Conservation (phyloP, 2,797 vertebrate genomes). For the Pachyuromys duprasi region DNA sequence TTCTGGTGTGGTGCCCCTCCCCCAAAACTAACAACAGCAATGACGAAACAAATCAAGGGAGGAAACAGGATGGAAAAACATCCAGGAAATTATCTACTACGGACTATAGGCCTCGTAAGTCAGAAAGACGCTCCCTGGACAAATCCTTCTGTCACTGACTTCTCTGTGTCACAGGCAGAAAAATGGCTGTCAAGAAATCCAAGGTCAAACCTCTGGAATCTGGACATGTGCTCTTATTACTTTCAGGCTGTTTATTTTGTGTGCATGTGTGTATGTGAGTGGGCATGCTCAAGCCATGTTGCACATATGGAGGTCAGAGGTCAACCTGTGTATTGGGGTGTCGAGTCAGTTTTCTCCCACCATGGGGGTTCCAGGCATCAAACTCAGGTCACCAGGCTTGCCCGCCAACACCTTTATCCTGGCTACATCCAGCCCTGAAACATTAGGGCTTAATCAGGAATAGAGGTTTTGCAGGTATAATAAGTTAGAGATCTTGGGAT, state of each 20-base stretch:
- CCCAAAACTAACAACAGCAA: neutral
- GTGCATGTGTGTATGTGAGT: neutral
- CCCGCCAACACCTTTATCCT: no score
- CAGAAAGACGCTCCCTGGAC: neutral
- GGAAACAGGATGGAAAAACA: neutral
- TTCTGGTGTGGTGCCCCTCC: neutral
- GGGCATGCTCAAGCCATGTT: neutral
- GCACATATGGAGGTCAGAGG: neutral
- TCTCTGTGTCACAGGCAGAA: neutral
- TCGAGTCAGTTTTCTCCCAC: neutral
- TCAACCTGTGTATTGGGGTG: neutral
- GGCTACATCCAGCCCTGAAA: neutral
- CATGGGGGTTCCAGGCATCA: neutral
- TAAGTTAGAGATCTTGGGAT: slow-evolving; percentile 10
- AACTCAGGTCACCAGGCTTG: neutral
- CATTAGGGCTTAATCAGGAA: neutral
- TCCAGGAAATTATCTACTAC: neutral
- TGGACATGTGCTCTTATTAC: neutral
- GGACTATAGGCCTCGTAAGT: neutral
- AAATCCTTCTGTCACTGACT: neutral
- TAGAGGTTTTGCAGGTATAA: neutral
- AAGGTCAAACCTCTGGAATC: neutral
- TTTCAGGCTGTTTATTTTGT: neutral
- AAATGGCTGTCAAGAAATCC: neutral
- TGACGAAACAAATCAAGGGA: neutral